Percentiles rank a stretch among this genome's conserved stretches.
These are phyloP conservation scores for Caenorhabditis auriculariae DNA, from an alignment of 2,888 invertebrate genomes.

Conservation along the genomic window DNA sequence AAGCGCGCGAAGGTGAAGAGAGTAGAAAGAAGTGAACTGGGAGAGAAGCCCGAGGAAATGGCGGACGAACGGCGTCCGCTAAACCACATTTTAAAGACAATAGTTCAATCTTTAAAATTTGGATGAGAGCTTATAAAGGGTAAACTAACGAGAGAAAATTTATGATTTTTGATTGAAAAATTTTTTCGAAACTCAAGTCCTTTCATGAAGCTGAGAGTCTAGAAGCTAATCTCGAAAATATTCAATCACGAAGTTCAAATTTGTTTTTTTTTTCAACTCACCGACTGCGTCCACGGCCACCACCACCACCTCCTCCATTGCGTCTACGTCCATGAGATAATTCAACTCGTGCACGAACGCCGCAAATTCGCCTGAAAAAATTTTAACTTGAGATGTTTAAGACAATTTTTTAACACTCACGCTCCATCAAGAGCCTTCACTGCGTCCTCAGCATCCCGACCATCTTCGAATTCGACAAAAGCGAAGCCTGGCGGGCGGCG, in stretches of 20 bases:
- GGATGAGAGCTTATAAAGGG: too few species aligned
- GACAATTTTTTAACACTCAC: conserved; percentile 68
- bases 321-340: conserved; percentile 65
- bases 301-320: conserved; percentile 57
- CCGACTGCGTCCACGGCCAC: conserved; percentile 29
- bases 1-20: conserved; percentile 17
- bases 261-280: conserved; percentile 32
- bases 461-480: conserved; percentile 71
- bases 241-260: too few species aligned
- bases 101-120: too few species aligned
- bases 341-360: conserved; percentile 66
- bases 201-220: too few species aligned
- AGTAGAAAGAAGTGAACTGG: conserved; percentile 28
- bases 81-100: conserved; percentile 17
- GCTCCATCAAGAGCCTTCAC: conserved; percentile 67
- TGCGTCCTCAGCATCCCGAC: conserved; percentile 73
- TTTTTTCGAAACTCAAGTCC: too few species aligned
- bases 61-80: conserved; percentile 44
- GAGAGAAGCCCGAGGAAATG: conserved; percentile 26
- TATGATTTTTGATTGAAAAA: too few species aligned
- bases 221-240: too few species aligned
- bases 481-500: conserved; percentile 80
- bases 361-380: conserved; percentile 64
- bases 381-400: not conserved
- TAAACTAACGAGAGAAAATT: too few species aligned